Conservation (phyloP, 2,113 vertebrate genomes). For the Seriola dumerili region DNA sequence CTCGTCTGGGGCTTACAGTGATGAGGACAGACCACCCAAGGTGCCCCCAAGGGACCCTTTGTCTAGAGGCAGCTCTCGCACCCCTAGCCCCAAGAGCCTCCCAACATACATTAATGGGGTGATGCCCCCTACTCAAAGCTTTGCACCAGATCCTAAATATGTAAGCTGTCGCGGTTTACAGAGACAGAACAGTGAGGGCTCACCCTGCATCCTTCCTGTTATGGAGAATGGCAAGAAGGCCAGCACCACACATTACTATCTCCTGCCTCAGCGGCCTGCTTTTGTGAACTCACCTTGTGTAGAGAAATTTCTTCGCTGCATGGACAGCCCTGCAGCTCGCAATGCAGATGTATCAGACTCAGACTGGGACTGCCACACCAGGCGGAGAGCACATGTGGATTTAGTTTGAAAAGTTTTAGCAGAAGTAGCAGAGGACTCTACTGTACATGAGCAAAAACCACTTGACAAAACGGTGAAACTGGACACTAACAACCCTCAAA, state of each 20-base stretch:
- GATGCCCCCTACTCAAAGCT: conserved; percentile 98
- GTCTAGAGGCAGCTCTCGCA: conserved; percentile 88
- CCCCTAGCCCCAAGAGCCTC: conserved; percentile 94
- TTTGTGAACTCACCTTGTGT: conserved; percentile 86
- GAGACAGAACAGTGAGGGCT: conserved; percentile 94
- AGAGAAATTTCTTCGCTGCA: conserved; percentile 86
- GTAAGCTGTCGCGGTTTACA: conserved; percentile 91
- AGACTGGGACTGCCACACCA: conserved; percentile 73
- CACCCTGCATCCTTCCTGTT: conserved; percentile 95
- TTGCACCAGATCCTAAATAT: conserved; percentile 96
- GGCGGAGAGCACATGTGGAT: conserved; percentile 71
- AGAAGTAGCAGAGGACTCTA: conserved; percentile 45
- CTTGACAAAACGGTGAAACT: conserved; percentile 59
- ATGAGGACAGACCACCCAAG: conserved; percentile 94
- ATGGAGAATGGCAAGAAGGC: conserved; percentile 93
- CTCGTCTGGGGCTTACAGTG: conserved; percentile 90
- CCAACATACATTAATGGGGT: conserved; percentile 94
- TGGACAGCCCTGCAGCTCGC: conserved; percentile 63
- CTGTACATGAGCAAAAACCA: conserved; percentile 57
- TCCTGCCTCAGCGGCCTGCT: conserved; percentile 89
- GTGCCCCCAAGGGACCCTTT: conserved; percentile 93
- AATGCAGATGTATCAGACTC: conserved; percentile 62
- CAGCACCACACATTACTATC: conserved; percentile 95
- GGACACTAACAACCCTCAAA: conserved; percentile 62
- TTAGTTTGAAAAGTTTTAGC: conserved; percentile 72